A percentile compares a stretch with the other conserved stretches of the same genome.
Evolutionary conservation across 1,140 invertebrate species (phyloP).

Genomic region (Epicauta chinensis): DNA sequence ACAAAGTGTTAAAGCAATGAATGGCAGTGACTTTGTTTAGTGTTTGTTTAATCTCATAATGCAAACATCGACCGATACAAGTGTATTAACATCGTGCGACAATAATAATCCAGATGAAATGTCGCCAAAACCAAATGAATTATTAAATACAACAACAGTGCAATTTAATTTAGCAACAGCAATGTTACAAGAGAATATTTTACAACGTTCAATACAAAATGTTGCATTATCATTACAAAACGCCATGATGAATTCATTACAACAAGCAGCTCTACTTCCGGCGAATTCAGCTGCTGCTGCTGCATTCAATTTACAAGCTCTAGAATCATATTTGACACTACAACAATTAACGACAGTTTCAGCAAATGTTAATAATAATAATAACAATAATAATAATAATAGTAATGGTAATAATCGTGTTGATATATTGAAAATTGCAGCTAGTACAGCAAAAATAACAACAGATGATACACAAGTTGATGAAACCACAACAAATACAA

Average conservation of each 20-base stretch:
- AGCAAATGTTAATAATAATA: constrained; percentile 32
- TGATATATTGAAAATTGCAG: constrained; percentile 52
- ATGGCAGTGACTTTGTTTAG: no score
- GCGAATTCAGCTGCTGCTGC: constrained; percentile 71
- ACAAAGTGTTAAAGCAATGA: no score
- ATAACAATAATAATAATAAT: constrained; percentile 30
- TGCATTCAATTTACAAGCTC: constrained; percentile 71
- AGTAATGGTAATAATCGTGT: constrained; percentile 35
- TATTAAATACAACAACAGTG: constrained; percentile 11
- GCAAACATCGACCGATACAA: constrained; percentile 33
- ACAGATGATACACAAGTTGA: constrained; percentile 48
- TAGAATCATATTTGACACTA: constrained; percentile 75
- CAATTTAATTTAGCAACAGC: constrained; percentile 42
- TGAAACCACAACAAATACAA: constrained; percentile 43
- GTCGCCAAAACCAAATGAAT: constrained; percentile 19
- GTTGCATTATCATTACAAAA: constrained; percentile 70
- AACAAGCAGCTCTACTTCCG: constrained; percentile 67
- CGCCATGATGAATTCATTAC: constrained; percentile 67
- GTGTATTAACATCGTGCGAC: constrained; percentile 23
- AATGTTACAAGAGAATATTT: constrained; percentile 48
- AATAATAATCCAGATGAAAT: constrained; percentile 19
- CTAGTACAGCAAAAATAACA: constrained; percentile 50
- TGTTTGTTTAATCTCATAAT: constrained; percentile 18
- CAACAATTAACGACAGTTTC: constrained; percentile 55
- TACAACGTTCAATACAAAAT: constrained; percentile 52